Evolutionary conservation across 2,797 vertebrate species (phyloP).

Genomic region (Enteromius thamalakanensis): DNA sequence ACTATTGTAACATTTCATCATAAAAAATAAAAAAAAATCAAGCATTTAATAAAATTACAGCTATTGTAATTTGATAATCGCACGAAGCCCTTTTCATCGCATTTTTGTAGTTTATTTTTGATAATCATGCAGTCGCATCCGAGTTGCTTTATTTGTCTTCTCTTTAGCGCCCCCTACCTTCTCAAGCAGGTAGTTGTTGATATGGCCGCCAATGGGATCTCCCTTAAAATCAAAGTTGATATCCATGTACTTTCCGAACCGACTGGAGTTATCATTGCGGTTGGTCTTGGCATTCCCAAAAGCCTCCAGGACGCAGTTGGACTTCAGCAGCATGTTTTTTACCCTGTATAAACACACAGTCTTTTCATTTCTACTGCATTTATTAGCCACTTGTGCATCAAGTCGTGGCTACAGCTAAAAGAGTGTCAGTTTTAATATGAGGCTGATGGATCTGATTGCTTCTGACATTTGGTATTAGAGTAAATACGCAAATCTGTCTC

Average conservation of each 20-base stretch:
- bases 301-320: slow-evolving; percentile 96
- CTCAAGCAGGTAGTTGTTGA: slow-evolving; percentile 96
- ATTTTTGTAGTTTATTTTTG: background rate
- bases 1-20: background rate
- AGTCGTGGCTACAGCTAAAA: slow-evolving; percentile 3
- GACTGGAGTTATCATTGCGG: slow-evolving; percentile 98
- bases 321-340: slow-evolving; percentile 97
- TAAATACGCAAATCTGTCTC: slow-evolving; percentile 23
- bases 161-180: slow-evolving; percentile 80
- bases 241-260: slow-evolving; percentile 99
- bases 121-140: background rate
- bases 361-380: slow-evolving; percentile 43
- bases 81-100: background rate
- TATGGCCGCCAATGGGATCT: slow-evolving; percentile 97
- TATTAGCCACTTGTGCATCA: slow-evolving; percentile 28
- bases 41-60: background rate
- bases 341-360: slow-evolving; percentile 78
- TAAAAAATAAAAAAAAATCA: background rate
- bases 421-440: slow-evolving; percentile 14
- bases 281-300: slow-evolving; percentile 99
- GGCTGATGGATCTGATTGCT: slow-evolving; percentile 38
- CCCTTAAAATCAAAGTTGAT: slow-evolving; percentile 99
- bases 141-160: background rate
- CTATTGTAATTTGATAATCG: background rate
- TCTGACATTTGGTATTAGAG: slow-evolving; percentile 15